These are phyloP conservation scores for Drosophila mulleri DNA, from an alignment of 2,888 invertebrate genomes.

Conservation along the genomic window DNA sequence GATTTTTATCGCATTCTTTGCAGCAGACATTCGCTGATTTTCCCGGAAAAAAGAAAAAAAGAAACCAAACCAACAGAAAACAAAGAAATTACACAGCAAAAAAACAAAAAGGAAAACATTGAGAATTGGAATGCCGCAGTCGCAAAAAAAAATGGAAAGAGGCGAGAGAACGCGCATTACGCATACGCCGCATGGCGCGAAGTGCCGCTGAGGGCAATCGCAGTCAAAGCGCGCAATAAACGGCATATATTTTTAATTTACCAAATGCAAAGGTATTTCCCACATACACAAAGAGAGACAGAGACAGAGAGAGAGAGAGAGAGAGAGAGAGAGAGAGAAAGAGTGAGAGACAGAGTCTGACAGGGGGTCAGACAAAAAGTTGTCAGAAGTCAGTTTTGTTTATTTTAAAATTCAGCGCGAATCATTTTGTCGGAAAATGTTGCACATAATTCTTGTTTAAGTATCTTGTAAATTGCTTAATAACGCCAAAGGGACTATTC, in stretches of 20 bases:
- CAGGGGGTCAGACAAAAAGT: slow-evolving; percentile 42
- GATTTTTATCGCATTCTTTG: slow-evolving; percentile 13
- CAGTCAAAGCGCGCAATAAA: slow-evolving; percentile 21
- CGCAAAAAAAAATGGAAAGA: too few species aligned
- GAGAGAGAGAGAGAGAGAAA: neutral
- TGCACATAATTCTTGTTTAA: slow-evolving; percentile 84
- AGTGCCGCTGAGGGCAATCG: slow-evolving; percentile 12
- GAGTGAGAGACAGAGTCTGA: neutral
- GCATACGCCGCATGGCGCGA: slow-evolving; percentile 33
- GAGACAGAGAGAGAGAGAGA: neutral
- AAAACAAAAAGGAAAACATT: neutral
- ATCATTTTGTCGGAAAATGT: slow-evolving; percentile 82
- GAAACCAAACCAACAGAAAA: neutral
- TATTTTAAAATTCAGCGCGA: slow-evolving; percentile 79
- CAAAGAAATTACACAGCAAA: slow-evolving; percentile 1
- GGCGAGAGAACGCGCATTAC: slow-evolving; percentile 13
- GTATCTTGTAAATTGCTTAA: slow-evolving; percentile 85
- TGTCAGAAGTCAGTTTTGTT: slow-evolving; percentile 79
- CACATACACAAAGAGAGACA: slow-evolving; percentile 10
- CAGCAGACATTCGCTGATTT: slow-evolving; percentile 3
- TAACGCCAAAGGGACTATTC: slow-evolving; percentile 80
- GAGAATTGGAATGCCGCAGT: slow-evolving; percentile 13
- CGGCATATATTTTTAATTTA: slow-evolving; percentile 58
- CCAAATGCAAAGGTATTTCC: slow-evolving; percentile 38
- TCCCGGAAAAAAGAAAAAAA: neutral